Conservation (phyloP, 2,888 invertebrate species). For the Hesperia comma region DNA sequence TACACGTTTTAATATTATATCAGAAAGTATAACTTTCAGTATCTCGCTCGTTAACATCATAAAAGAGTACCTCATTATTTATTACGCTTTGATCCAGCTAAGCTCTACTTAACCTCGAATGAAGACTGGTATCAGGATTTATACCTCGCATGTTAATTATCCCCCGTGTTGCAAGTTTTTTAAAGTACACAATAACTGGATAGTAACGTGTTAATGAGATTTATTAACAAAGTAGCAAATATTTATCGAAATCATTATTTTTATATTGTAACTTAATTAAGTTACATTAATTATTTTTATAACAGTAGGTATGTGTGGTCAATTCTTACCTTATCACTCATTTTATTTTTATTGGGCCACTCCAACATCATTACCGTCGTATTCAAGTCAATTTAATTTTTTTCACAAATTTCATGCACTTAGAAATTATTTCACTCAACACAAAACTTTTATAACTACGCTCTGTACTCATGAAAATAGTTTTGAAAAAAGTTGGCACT, state of each 20-base stretch:
- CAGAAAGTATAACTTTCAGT: constrained; percentile 20
- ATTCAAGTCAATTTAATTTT: constrained; percentile 63
- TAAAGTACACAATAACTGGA: background rate
- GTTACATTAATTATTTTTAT: background rate
- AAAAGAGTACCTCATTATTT: constrained; percentile 37
- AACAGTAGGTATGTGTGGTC: background rate
- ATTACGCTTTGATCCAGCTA: constrained; percentile 35
- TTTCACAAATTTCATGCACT: constrained; percentile 67
- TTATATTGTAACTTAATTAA: no score
- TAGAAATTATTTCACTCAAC: constrained; percentile 60
- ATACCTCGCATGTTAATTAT: constrained; percentile 40
- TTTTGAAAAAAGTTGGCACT: constrained; percentile 42
- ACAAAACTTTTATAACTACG: constrained; percentile 34
- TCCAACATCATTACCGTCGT: constrained; percentile 67
- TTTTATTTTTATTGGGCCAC: constrained; percentile 61
- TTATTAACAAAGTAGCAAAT: no score
- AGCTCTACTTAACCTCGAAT: constrained; percentile 34
- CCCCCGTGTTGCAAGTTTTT: constrained; percentile 34
- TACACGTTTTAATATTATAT: background rate
- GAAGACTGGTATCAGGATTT: constrained; percentile 18
- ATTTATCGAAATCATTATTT: no score
- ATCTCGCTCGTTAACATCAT: constrained; percentile 31
- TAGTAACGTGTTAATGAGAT: no score
- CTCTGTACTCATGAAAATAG: background rate
- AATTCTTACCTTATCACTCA: constrained; percentile 65